Evolutionary conservation across 2,797 vertebrate genomes (phyloP).

Genomic region (Acanthurus tractus): DNA sequence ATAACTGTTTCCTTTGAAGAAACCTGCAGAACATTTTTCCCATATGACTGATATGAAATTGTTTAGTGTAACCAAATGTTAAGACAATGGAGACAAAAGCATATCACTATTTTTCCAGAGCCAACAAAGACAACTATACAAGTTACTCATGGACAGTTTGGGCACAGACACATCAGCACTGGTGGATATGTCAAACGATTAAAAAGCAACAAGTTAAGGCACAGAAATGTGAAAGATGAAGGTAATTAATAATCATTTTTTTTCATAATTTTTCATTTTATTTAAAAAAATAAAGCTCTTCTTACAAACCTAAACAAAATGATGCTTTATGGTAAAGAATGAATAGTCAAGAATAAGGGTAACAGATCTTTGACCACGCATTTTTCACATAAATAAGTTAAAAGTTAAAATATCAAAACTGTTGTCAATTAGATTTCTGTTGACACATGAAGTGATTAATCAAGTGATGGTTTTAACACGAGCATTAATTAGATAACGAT

Average conservation of each 20-base stretch:
- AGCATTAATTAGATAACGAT: not conserved
- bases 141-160: not conserved
- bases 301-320: too few species aligned
- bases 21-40: not conserved
- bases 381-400: not conserved
- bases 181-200: not conserved
- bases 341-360: too few species aligned
- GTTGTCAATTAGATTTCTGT: not conserved
- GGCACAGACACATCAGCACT: not conserved
- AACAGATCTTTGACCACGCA: too few species aligned
- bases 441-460: not conserved
- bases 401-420: not conserved
- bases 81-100: too few species aligned
- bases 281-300: too few species aligned
- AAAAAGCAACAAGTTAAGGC: not conserved
- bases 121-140: not conserved
- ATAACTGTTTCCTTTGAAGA: not conserved
- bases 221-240: not conserved
- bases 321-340: too few species aligned
- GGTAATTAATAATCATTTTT: not conserved
- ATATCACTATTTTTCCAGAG: too few species aligned
- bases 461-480: not conserved
- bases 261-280: not conserved
- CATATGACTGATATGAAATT: not conserved
- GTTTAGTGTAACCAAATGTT: not conserved